phyloP scores from a whole-genome alignment of 2,797 vertebrate species.

The Hyperoplus immaculatus region DNA sequence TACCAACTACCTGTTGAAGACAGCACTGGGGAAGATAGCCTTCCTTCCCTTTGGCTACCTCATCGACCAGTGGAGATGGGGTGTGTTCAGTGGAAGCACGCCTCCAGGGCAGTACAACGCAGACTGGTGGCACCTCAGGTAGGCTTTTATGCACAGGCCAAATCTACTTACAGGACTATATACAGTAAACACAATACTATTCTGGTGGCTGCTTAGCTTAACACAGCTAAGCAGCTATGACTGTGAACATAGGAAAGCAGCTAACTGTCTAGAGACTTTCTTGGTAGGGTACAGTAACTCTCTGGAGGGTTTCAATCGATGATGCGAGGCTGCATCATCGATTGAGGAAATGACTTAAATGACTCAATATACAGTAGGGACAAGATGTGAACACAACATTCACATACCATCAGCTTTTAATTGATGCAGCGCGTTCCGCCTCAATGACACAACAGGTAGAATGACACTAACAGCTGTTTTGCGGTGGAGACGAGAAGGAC shows the following conservation, averaged over 20 bases:
- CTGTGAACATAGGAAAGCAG: neutral
- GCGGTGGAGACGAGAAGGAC: too few relatives aligned
- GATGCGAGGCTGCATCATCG: neutral
- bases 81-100: slow-evolving; percentile 90
- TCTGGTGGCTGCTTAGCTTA: neutral
- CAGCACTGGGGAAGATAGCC: slow-evolving; percentile 98
- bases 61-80: slow-evolving; percentile 98
- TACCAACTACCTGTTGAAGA: slow-evolving; percentile 95
- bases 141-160: slow-evolving; percentile 3
- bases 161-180: neutral
- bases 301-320: neutral
- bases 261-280: too few relatives aligned
- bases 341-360: neutral
- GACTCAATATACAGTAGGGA: too few relatives aligned
- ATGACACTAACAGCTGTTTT: too few relatives aligned
- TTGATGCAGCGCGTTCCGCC: too few relatives aligned
- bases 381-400: neutral
- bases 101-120: slow-evolving; percentile 90
- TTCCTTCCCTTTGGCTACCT: slow-evolving; percentile 98
- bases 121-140: slow-evolving; percentile 99
- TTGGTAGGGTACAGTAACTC: neutral
- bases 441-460: too few relatives aligned
- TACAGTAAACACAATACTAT: neutral
- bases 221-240: neutral
- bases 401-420: neutral